Percentiles rank a stretch among this genome's conserved stretches.
Conservation (phyloP, 2,797 vertebrate genomes). For the Chelon labrosus region DNA sequence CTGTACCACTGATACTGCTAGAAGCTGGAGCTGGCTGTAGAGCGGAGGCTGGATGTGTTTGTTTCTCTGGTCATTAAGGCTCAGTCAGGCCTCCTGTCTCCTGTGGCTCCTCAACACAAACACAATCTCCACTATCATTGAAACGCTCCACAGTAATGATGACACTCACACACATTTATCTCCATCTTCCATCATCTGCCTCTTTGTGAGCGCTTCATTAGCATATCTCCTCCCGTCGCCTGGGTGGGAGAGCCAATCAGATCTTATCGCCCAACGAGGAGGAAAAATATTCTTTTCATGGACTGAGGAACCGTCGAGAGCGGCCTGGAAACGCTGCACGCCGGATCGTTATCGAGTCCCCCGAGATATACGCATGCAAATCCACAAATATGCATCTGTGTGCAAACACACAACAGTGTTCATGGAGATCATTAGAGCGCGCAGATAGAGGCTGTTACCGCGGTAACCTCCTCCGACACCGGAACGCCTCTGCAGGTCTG, state of each 20-base stretch:
- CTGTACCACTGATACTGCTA: too few relatives aligned
- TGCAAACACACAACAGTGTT: not conserved
- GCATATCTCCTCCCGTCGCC: constrained; percentile 68
- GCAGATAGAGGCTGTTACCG: constrained; percentile 19
- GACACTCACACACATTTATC: constrained; percentile 48
- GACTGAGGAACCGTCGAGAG: constrained; percentile 29
- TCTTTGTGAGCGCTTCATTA: constrained; percentile 64
- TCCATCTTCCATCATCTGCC: constrained; percentile 46
- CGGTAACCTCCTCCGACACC: constrained; percentile 36
- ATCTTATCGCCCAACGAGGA: constrained; percentile 56
- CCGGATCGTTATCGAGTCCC: constrained; percentile 34
- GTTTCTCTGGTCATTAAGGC: too few relatives aligned
- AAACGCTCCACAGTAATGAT: constrained; percentile 30
- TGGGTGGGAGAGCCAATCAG: constrained; percentile 73
- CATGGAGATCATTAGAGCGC: constrained; percentile 34
- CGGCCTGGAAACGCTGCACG: constrained; percentile 8
- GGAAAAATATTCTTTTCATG: constrained; percentile 48
- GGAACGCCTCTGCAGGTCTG: constrained; percentile 12
- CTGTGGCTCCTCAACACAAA: too few relatives aligned
- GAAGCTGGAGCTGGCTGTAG: too few relatives aligned
- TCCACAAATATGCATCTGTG: constrained; percentile 17
- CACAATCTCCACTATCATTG: constrained; percentile 19
- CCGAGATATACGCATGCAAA: constrained; percentile 14
- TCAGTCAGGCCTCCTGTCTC: too few relatives aligned
- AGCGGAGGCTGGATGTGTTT: too few relatives aligned